phyloP scores from a whole-genome alignment of 1,140 invertebrate genomes.

The Eulimnadia texana region DNA sequence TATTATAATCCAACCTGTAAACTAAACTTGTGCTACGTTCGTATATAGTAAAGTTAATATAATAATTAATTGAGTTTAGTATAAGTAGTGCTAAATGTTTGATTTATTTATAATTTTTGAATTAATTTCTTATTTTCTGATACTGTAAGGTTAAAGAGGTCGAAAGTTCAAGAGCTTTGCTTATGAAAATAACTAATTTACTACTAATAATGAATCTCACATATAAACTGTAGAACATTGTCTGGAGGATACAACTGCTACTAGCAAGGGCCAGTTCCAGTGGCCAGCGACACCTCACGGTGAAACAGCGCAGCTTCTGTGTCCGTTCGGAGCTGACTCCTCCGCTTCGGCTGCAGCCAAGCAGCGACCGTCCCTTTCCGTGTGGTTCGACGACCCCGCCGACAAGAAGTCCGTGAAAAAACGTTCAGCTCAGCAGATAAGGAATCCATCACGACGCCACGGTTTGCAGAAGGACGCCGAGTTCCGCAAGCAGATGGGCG shows the following conservation, averaged over 20 bases:
- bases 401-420: background rate
- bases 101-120: too few relatives aligned
- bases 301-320: slow-evolving; percentile 18
- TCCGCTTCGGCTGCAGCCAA: slow-evolving; percentile 9
- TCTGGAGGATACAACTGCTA: slow-evolving; percentile 18
- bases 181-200: slow-evolving; percentile 2
- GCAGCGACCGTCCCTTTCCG: slow-evolving; percentile 14
- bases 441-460: background rate
- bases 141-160: too few relatives aligned
- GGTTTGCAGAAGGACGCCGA: background rate
- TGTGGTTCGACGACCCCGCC: background rate
- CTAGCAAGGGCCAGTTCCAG: slow-evolving; percentile 22
- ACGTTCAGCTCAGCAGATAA: background rate
- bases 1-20: background rate
- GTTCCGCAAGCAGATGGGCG: background rate
- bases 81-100: too few relatives aligned
- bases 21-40: too few relatives aligned
- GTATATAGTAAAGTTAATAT: background rate
- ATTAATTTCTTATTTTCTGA: too few relatives aligned
- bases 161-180: too few relatives aligned
- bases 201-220: slow-evolving; percentile 7
- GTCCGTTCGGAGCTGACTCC: slow-evolving; percentile 22
- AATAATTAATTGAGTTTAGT: too few relatives aligned
- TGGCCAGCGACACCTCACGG: slow-evolving; percentile 25
- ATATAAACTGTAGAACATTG: slow-evolving; percentile 23